phyloP scores from a whole-genome alignment of 2,113 vertebrate species.

The Oenanthe oenanthe region DNA sequence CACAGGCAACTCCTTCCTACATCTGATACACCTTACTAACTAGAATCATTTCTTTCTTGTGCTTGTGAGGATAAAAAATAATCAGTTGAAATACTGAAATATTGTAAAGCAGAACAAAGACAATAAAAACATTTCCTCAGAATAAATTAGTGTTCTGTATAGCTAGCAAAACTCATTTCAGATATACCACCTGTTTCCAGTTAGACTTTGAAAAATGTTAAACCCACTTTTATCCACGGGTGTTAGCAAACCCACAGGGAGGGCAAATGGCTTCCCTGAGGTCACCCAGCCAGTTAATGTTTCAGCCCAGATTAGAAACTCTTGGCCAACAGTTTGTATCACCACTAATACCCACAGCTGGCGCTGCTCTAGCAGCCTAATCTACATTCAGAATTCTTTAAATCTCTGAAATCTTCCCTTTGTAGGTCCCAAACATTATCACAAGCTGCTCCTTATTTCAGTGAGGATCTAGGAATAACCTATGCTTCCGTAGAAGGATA shows the following conservation, averaged over 20 bases:
- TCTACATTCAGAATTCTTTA: not conserved
- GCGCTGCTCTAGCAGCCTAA: not conserved
- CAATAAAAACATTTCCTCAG: not conserved
- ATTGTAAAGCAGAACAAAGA: not conserved
- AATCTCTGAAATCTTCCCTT: not conserved
- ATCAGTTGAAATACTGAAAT: not conserved
- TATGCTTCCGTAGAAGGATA: not conserved
- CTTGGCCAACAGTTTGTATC: not conserved
- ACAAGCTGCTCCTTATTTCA: not conserved
- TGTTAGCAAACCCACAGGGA: not conserved
- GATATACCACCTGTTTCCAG: conserved; percentile 24
- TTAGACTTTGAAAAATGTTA: conserved; percentile 14
- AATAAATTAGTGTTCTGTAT: not conserved
- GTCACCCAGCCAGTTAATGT: not conserved
- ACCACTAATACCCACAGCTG: not conserved
- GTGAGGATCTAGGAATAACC: not conserved
- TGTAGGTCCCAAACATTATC: not conserved
- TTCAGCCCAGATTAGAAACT: conserved; percentile 16
- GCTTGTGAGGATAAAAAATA: not conserved
- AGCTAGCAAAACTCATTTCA: not conserved
- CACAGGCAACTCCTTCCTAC: not conserved
- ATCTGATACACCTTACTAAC: not conserved
- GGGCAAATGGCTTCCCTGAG: not conserved
- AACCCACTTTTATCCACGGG: conserved; percentile 2
- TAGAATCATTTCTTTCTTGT: not conserved